A percentile compares a stretch with the other conserved stretches of the same genome.
These are phyloP conservation scores for Pandemis heparana DNA, from an alignment of 2,888 invertebrate genomes.

Conservation along the genomic window DNA sequence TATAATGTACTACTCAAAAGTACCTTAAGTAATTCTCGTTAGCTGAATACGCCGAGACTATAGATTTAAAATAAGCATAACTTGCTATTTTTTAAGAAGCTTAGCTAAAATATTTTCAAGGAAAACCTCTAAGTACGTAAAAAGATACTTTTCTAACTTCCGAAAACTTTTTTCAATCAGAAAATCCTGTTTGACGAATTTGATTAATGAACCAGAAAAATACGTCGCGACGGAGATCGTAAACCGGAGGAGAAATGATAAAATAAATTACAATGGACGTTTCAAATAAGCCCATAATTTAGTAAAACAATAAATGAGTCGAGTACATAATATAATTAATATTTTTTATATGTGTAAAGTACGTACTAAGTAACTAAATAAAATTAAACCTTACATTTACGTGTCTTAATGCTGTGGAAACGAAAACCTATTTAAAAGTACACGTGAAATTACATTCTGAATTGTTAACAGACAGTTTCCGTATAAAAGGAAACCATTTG, in stretches of 20 bases:
- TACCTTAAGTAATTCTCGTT: background rate
- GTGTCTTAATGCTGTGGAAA: background rate
- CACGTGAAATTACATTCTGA: background rate
- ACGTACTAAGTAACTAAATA: no score
- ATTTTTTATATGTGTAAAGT: no score
- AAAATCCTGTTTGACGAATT: conserved; percentile 34
- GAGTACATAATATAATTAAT: background rate
- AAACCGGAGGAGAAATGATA: conserved; percentile 9
- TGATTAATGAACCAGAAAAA: conserved; percentile 38
- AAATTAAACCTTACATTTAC: no score
- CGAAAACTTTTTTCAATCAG: conserved; percentile 20
- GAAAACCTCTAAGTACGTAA: conserved; percentile 13
- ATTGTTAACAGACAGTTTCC: conserved; percentile 13
- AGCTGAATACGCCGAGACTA: background rate
- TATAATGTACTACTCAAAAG: no score
- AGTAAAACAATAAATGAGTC: background rate
- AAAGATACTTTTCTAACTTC: conserved; percentile 26
- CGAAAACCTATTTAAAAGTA: conserved; percentile 2
- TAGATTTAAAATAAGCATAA: background rate
- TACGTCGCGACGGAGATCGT: conserved; percentile 15
- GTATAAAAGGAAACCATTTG: conserved; percentile 34
- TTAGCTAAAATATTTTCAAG: conserved; percentile 10
- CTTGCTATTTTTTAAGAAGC: conserved; percentile 1
- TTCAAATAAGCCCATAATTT: background rate
- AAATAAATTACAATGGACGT: conserved; percentile 13